A percentile compares a stretch with the other conserved stretches of the same genome.
These are phyloP conservation scores for Festucalex cinctus DNA, from an alignment of 2,113 vertebrate genomes.

Conservation along the genomic window DNA sequence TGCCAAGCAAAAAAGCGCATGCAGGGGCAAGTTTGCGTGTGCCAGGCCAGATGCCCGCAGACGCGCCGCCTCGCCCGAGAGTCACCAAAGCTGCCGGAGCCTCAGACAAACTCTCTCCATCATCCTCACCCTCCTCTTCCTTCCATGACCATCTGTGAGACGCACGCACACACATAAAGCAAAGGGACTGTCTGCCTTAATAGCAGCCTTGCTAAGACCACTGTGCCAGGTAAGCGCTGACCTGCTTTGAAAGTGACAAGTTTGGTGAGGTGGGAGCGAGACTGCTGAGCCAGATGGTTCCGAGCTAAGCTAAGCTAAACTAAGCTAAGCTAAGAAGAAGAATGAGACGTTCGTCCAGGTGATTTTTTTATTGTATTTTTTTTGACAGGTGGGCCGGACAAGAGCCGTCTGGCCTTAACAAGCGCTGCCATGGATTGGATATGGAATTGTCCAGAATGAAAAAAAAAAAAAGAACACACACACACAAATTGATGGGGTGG, in stretches of 20 bases:
- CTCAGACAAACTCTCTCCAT: conserved; percentile 67
- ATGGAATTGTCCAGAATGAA: not conserved
- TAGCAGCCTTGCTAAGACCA: not conserved
- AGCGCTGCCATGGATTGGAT: not conserved
- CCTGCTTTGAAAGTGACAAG: not conserved
- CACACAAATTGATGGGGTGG: not conserved
- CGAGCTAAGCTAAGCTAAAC: not conserved
- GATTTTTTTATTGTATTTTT: not conserved
- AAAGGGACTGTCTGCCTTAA: not conserved
- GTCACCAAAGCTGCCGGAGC: conserved; percentile 61
- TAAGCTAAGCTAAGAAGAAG: conserved; percentile 1
- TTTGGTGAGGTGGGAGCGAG: not conserved
- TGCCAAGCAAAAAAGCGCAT: conserved; percentile 34
- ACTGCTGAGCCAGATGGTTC: not conserved
- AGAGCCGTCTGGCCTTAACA: not conserved
- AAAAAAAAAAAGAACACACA: not conserved
- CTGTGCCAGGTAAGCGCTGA: conserved; percentile 1
- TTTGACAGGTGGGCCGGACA: not conserved
- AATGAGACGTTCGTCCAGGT: not conserved
- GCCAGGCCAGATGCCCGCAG: conserved; percentile 67
- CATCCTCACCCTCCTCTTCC: conserved; percentile 60
- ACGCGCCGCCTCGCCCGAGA: conserved; percentile 63
- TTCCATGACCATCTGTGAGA: conserved; percentile 68
- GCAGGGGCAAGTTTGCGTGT: conserved; percentile 41
- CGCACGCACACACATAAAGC: conserved; percentile 15